phyloP scores from a whole-genome alignment of 2,113 vertebrate genomes.

The Xyliphius kryptos region DNA sequence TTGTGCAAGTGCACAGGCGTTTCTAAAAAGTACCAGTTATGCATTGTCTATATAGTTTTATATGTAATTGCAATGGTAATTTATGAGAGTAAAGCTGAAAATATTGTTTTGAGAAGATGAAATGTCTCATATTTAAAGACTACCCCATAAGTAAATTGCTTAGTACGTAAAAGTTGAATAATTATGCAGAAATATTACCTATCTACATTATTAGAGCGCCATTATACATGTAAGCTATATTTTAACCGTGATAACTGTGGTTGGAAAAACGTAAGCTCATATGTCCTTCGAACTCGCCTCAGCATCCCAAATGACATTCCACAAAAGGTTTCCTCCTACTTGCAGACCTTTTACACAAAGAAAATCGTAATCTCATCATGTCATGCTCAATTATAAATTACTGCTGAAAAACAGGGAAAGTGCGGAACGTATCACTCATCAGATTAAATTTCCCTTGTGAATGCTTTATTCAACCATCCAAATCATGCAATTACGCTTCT shows the following conservation, averaged over 20 bases:
- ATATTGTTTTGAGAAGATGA: background rate
- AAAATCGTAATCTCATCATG: conserved; percentile 30
- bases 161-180: too few species aligned
- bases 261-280: conserved; percentile 27
- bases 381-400: conserved; percentile 49
- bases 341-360: conserved; percentile 33
- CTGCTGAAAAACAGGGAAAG: background rate
- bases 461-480: too few species aligned
- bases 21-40: too few species aligned
- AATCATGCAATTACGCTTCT: conserved; percentile 27
- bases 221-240: too few species aligned
- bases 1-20: too few species aligned
- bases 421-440: conserved; percentile 25
- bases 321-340: conserved; percentile 31
- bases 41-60: too few species aligned
- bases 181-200: too few species aligned
- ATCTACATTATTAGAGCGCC: too few species aligned
- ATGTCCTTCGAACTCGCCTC: conserved; percentile 10
- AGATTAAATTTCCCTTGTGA: conserved; percentile 32
- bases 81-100: too few species aligned
- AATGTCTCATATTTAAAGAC: too few species aligned
- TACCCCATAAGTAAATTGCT: too few species aligned
- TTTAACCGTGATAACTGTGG: conserved; percentile 3
- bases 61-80: too few species aligned
- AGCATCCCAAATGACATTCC: conserved; percentile 20